Percentiles rank a stretch among this genome's conserved stretches.
phyloP scores from a whole-genome alignment of 2,888 invertebrate species.

The Cheilosia grossa region DNA sequence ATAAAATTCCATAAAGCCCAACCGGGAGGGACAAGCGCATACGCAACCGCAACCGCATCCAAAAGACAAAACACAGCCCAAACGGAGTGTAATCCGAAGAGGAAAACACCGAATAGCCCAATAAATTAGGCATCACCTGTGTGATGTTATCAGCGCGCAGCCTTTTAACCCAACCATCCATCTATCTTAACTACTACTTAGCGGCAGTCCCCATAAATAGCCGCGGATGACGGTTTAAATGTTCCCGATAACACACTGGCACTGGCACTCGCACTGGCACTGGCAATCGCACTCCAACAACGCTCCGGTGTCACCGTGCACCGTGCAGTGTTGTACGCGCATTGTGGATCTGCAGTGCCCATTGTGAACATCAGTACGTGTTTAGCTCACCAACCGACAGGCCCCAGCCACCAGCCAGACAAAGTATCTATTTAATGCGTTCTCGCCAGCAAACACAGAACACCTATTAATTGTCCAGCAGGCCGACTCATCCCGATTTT shows the following conservation, averaged over 20 bases:
- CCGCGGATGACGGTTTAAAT: conserved; percentile 69
- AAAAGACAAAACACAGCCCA: neutral
- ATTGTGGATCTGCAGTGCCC: conserved; percentile 42
- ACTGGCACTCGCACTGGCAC: conserved; percentile 8
- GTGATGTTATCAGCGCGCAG: conserved; percentile 66
- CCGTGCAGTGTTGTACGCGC: conserved; percentile 46
- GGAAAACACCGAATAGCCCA: conserved; percentile 61
- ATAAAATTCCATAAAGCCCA: conserved; percentile 66
- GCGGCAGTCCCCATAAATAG: conserved; percentile 72
- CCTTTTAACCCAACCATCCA: conserved; percentile 73
- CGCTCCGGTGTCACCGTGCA: conserved; percentile 15
- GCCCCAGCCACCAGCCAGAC: conserved; percentile 24
- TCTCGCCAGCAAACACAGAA: conserved; percentile 42
- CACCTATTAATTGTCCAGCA: conserved; percentile 63
- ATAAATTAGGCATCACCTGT: conserved; percentile 73
- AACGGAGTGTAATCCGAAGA: conserved; percentile 34
- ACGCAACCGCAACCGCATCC: neutral
- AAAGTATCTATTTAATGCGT: conserved; percentile 69
- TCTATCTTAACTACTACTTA: conserved; percentile 75
- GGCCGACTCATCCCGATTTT: conserved; percentile 30
- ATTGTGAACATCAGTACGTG: conserved; percentile 46
- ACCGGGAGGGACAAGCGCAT: conserved; percentile 32
- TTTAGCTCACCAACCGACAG: conserved; percentile 72
- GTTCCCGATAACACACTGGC: conserved; percentile 67
- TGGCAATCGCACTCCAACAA: neutral